Evolutionary conservation across 2,113 vertebrate genomes (phyloP).

Genomic region (Ictidomys tridecemlineatus): DNA sequence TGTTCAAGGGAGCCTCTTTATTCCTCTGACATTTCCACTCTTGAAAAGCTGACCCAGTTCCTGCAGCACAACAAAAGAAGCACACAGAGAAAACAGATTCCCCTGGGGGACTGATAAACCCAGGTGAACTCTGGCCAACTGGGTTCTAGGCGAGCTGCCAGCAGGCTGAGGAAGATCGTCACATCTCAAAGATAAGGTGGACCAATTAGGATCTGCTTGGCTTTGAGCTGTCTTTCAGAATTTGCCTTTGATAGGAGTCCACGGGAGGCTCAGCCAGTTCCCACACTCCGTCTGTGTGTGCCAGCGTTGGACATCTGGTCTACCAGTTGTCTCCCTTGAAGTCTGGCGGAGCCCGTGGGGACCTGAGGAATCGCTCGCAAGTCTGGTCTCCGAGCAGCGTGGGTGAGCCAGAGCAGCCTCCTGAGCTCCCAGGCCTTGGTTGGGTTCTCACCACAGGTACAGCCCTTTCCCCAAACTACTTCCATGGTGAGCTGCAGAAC

Average conservation of each 20-base stretch:
- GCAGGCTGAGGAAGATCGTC: slow-evolving; percentile 36
- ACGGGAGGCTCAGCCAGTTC: background rate
- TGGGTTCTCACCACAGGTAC: background rate
- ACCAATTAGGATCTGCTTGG: slow-evolving; percentile 53
- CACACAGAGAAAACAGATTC: slow-evolving; percentile 83
- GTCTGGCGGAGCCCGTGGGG: too few relatives aligned
- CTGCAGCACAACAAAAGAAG: slow-evolving; percentile 86
- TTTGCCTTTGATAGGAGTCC: slow-evolving; percentile 51
- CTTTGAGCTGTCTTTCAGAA: slow-evolving; percentile 53
- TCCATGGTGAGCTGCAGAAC: background rate
- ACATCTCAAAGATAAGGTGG: slow-evolving; percentile 50
- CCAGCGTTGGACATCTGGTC: slow-evolving; percentile 45
- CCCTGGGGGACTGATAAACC: slow-evolving; percentile 86
- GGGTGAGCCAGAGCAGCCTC: background rate
- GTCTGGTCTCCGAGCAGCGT: background rate
- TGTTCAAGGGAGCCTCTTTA: slow-evolving; percentile 82
- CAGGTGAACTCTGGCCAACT: slow-evolving; percentile 85
- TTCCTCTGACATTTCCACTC: slow-evolving; percentile 85
- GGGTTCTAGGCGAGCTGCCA: slow-evolving; percentile 75
- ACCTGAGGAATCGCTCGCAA: background rate
- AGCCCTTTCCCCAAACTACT: background rate
- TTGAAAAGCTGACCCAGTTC: slow-evolving; percentile 89
- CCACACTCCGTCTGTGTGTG: background rate
- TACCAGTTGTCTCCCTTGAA: background rate
- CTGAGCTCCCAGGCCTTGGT: background rate